phyloP scores from a whole-genome alignment of 2,888 invertebrate genomes.

The Sialis lutaria region DNA sequence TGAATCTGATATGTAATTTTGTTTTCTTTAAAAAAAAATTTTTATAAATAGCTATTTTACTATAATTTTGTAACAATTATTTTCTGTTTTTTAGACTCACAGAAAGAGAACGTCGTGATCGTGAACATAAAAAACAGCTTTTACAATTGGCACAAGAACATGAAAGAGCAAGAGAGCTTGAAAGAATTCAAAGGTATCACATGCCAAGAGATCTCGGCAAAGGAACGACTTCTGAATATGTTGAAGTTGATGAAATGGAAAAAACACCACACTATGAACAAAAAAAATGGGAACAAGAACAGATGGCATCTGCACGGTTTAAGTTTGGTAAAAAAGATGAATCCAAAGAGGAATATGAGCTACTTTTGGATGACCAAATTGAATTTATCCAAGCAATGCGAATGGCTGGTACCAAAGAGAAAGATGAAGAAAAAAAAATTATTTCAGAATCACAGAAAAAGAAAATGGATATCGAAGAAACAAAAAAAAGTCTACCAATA shows the following conservation, averaged over 20 bases:
- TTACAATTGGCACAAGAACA: slow-evolving; percentile 86
- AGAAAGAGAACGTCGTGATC: slow-evolving; percentile 63
- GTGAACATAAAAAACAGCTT: slow-evolving; percentile 81
- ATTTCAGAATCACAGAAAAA: slow-evolving; percentile 52
- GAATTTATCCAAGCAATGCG: slow-evolving; percentile 88
- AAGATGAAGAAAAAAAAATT: slow-evolving; percentile 36
- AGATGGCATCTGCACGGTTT: slow-evolving; percentile 81
- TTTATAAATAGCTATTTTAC: not conserved
- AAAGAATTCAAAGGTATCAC: slow-evolving; percentile 82
- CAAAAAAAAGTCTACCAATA: slow-evolving; percentile 81
- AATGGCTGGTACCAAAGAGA: slow-evolving; percentile 50
- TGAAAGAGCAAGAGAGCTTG: slow-evolving; percentile 83
- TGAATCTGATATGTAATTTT: slow-evolving; percentile 63
- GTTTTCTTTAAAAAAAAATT: not conserved
- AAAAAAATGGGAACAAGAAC: slow-evolving; percentile 95
- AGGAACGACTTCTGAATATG: slow-evolving; percentile 50
- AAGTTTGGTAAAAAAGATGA: slow-evolving; percentile 70
- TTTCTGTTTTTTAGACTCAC: slow-evolving; percentile 47
- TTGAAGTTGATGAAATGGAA: slow-evolving; percentile 76
- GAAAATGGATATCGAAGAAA: slow-evolving; percentile 74
- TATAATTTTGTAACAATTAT: not conserved
- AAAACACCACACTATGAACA: slow-evolving; percentile 69
- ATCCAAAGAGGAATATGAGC: slow-evolving; percentile 68
- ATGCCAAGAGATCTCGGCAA: slow-evolving; percentile 84
- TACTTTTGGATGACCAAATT: slow-evolving; percentile 89